Conservation (phyloP, 2,113 vertebrate genomes). For the Guaruba guarouba region DNA sequence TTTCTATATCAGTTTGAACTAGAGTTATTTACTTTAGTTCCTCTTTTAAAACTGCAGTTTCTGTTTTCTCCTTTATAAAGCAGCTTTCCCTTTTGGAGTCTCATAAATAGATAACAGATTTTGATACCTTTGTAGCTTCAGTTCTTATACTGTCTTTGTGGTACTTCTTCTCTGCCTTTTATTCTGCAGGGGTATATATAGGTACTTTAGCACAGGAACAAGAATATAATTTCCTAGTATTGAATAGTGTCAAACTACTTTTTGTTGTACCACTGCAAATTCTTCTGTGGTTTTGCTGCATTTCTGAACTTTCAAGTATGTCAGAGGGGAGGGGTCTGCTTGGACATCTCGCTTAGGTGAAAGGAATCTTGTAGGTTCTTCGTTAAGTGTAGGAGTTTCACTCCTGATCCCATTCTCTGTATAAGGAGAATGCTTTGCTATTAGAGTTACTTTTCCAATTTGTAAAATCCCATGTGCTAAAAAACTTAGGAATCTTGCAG, state of each 20-base stretch:
- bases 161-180: not conserved
- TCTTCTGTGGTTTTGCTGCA: not conserved
- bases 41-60: not conserved
- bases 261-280: not conserved
- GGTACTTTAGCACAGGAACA: not conserved
- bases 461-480: not conserved
- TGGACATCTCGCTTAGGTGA: not conserved
- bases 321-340: not conserved
- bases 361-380: not conserved
- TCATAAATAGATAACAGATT: not conserved
- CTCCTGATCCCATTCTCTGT: accelerated
- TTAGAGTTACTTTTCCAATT: not conserved
- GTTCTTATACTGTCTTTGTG: not conserved
- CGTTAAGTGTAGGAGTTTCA: not conserved
- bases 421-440: not conserved
- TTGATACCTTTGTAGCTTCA: not conserved
- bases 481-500: not conserved
- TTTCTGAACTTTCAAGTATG: not conserved
- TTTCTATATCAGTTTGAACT: not conserved
- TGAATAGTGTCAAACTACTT: not conserved
- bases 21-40: not conserved
- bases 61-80: not conserved
- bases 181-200: not conserved
- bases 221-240: not conserved
- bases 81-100: not conserved